Conservation (phyloP, 1,140 invertebrate genomes). For the Ephestia elutella region DNA sequence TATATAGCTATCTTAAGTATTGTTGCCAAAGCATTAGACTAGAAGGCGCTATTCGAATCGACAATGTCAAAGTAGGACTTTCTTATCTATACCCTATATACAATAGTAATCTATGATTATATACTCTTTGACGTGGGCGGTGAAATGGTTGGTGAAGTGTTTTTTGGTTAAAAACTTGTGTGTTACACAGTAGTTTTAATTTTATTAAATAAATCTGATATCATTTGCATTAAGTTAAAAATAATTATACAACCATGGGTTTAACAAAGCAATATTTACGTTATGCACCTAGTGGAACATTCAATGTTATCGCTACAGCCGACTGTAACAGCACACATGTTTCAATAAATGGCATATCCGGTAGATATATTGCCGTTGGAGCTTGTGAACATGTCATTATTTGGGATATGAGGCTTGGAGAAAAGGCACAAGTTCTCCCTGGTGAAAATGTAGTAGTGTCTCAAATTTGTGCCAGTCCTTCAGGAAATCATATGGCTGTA, state of each 20-base stretch:
- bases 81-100: too few relatives aligned
- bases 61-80: too few relatives aligned
- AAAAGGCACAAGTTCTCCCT: constrained; percentile 85
- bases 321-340: constrained; percentile 87
- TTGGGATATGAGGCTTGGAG: constrained; percentile 93
- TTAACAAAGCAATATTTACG: constrained; percentile 97
- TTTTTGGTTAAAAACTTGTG: too few relatives aligned
- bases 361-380: constrained; percentile 89
- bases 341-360: constrained; percentile 82
- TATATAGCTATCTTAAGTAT: too few relatives aligned
- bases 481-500: constrained; percentile 86
- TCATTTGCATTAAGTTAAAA: not conserved
- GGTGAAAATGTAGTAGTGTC: constrained; percentile 88
- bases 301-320: constrained; percentile 89
- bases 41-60: too few relatives aligned
- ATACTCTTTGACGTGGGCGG: too few relatives aligned
- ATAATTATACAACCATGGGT: constrained; percentile 81
- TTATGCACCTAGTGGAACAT: constrained; percentile 86
- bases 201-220: not conserved
- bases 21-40: too few relatives aligned
- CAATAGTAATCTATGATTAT: too few relatives aligned
- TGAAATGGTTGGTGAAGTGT: too few relatives aligned
- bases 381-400: constrained; percentile 95
- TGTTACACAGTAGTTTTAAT: too few relatives aligned
- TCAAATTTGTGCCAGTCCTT: constrained; percentile 80